Conservation (phyloP, 2,888 invertebrate species). For the Synergus itoensis region DNA sequence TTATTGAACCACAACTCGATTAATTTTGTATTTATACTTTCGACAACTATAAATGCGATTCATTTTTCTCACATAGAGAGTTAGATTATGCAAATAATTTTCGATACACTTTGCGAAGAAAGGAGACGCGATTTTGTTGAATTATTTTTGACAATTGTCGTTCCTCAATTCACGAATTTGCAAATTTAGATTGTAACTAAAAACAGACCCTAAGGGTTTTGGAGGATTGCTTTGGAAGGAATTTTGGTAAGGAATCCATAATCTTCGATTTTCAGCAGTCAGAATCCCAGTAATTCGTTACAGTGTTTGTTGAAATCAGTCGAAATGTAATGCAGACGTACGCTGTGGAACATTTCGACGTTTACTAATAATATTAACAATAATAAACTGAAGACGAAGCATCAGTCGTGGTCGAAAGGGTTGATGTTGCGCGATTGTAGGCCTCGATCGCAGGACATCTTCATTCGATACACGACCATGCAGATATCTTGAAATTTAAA, state of each 20-base stretch:
- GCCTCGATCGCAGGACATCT: slow-evolving; percentile 75
- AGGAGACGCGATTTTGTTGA: background rate
- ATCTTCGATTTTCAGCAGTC: slow-evolving; percentile 32
- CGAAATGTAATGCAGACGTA: slow-evolving; percentile 66
- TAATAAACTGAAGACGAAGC: slow-evolving; percentile 13
- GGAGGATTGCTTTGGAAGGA: background rate
- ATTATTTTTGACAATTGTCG: background rate
- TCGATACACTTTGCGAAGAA: background rate
- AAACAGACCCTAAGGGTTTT: background rate
- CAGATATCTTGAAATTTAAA: slow-evolving; percentile 36
- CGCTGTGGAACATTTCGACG: slow-evolving; percentile 59
- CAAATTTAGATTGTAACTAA: background rate
- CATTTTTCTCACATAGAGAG: slow-evolving; percentile 1
- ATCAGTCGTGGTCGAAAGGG: slow-evolving; percentile 63
- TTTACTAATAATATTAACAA: background rate
- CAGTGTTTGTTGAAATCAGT: slow-evolving; percentile 4
- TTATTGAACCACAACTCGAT: background rate
- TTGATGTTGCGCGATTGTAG: slow-evolving; percentile 74
- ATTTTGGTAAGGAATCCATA: background rate
- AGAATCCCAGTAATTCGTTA: background rate
- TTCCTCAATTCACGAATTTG: slow-evolving; percentile 10
- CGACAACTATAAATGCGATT: background rate
- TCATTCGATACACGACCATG: slow-evolving; percentile 61
- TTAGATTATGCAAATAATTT: background rate
- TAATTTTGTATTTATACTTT: background rate